Conservation (phyloP, 2,888 invertebrate species). For the Drosophila siamana region DNA sequence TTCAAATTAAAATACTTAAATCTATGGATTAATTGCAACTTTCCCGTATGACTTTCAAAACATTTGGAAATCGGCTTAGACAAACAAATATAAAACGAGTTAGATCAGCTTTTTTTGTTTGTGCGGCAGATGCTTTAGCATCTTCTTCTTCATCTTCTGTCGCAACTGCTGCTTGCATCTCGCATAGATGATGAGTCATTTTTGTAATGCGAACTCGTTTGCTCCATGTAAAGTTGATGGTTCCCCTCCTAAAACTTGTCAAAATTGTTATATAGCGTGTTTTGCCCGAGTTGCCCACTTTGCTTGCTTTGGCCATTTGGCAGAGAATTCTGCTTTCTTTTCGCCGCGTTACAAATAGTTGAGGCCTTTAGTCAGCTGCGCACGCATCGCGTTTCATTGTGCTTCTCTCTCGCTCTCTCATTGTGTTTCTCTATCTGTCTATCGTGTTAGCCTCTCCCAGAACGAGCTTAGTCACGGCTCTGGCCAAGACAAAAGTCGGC, state of each 20-base stretch:
- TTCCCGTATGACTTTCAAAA: constrained; percentile 31
- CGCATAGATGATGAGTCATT: constrained; percentile 64
- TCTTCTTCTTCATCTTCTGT: constrained; percentile 14
- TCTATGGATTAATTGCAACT: constrained; percentile 34
- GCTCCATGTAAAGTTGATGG: constrained; percentile 47
- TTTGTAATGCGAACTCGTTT: constrained; percentile 69
- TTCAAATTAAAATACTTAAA: background rate
- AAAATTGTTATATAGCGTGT: constrained; percentile 78
- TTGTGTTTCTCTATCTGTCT: background rate
- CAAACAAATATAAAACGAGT: constrained; percentile 38
- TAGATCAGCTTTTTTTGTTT: constrained; percentile 29
- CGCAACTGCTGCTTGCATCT: constrained; percentile 2
- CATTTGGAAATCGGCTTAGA: constrained; percentile 22
- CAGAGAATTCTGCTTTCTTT: constrained; percentile 53
- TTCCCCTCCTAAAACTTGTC: constrained; percentile 66
- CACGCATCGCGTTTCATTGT: constrained; percentile 39
- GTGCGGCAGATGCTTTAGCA: constrained; percentile 41
- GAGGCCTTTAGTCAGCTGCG: constrained; percentile 71
- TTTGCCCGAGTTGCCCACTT: constrained; percentile 38
- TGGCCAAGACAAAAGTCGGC: constrained; percentile 20
- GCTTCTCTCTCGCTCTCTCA: constrained; percentile 9
- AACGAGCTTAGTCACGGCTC: constrained; percentile 72
- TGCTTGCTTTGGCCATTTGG: constrained; percentile 20
- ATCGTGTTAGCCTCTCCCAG: constrained; percentile 46
- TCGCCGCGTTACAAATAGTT: constrained; percentile 68